A percentile compares a stretch with the other conserved stretches of the same genome.
Evolutionary conservation across 2,888 invertebrate genomes (phyloP).

Genomic region (Fragum fragum): DNA sequence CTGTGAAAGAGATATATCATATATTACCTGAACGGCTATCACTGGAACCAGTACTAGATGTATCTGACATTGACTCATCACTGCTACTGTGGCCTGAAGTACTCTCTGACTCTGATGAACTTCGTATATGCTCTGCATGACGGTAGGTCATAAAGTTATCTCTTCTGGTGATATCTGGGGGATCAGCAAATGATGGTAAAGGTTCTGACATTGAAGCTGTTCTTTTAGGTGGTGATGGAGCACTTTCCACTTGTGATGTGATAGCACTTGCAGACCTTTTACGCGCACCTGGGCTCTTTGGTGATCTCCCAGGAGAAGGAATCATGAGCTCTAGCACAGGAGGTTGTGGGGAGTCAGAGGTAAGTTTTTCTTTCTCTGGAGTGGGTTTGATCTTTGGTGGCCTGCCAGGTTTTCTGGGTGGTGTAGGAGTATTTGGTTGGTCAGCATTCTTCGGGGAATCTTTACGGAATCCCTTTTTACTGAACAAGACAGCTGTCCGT

Average conservation of each 20-base stretch:
- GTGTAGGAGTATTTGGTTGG: conserved; percentile 64
- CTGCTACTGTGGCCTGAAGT: conserved; percentile 83
- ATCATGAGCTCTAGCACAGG: conserved; percentile 73
- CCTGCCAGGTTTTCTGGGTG: conserved; percentile 75
- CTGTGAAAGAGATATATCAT: neutral
- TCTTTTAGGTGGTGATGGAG: conserved; percentile 79
- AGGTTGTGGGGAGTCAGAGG: conserved; percentile 70
- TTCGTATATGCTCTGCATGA: conserved; percentile 75
- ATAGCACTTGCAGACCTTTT: conserved; percentile 81
- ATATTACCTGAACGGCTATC: conserved; percentile 80
- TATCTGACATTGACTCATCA: conserved; percentile 82
- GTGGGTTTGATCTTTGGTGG: conserved; percentile 68
- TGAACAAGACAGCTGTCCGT: conserved; percentile 93
- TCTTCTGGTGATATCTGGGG: conserved; percentile 75
- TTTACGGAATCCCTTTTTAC: conserved; percentile 89
- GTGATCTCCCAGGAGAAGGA: conserved; percentile 67
- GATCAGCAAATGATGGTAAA: conserved; percentile 70
- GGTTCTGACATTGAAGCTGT: conserved; percentile 77
- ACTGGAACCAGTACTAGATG: conserved; percentile 79
- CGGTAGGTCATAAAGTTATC: conserved; percentile 88
- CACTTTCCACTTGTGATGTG: conserved; percentile 58
- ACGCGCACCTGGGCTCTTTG: conserved; percentile 74
- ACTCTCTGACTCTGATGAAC: conserved; percentile 83
- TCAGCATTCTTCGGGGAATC: conserved; percentile 63
- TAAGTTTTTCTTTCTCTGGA: conserved; percentile 56